These are phyloP conservation scores for Ptilodon capucinus DNA, from an alignment of 2,888 invertebrate genomes.

Conservation along the genomic window DNA sequence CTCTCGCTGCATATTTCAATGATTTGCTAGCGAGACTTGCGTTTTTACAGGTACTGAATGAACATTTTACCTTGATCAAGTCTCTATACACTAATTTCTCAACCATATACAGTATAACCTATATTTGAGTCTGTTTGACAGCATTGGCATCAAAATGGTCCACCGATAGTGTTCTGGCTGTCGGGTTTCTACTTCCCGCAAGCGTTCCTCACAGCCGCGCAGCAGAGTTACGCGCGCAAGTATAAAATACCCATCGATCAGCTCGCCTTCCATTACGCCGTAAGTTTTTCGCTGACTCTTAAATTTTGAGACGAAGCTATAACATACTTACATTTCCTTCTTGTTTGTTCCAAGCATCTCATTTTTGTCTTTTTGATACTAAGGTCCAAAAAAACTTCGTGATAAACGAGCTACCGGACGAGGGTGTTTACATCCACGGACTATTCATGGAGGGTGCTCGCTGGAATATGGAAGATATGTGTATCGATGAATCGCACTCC, in stretches of 20 bases:
- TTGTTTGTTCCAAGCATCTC: no score
- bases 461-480: slow-evolving; percentile 87
- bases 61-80: not conserved
- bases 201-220: slow-evolving; percentile 96
- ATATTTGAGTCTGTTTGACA: slow-evolving; percentile 40
- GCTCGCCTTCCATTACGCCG: slow-evolving; percentile 89
- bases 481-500: slow-evolving; percentile 90
- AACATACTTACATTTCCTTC: no score
- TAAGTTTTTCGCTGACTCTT: not conserved
- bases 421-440: slow-evolving; percentile 90
- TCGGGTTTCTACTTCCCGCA: slow-evolving; percentile 98
- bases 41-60: slow-evolving; percentile 90
- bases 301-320: no score
- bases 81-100: not conserved
- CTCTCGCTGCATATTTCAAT: slow-evolving; percentile 92
- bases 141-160: slow-evolving; percentile 92
- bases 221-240: slow-evolving; percentile 96
- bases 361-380: not conserved
- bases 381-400: slow-evolving; percentile 82
- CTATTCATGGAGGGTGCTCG: slow-evolving; percentile 94
- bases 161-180: slow-evolving; percentile 93
- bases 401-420: slow-evolving; percentile 81
- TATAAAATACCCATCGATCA: slow-evolving; percentile 96
- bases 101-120: no score
- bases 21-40: slow-evolving; percentile 91